These are phyloP conservation scores for Seriola rivoliana DNA, from an alignment of 2,113 vertebrate species.

Conservation along the genomic window DNA sequence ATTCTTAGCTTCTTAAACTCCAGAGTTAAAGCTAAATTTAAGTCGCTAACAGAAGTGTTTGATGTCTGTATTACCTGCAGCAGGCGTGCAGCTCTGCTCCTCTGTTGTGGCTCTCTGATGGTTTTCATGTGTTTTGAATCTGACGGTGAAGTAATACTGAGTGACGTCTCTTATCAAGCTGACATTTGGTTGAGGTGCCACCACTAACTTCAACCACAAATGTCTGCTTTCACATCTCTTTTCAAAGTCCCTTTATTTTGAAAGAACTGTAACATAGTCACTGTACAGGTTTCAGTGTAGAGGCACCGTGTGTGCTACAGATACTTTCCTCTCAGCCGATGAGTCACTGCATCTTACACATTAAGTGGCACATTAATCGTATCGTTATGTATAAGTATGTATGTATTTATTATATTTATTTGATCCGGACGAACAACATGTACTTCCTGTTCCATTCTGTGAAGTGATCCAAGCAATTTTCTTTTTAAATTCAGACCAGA, in stretches of 20 bases:
- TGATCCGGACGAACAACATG: not conserved
- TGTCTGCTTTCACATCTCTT: not conserved
- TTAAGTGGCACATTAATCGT: not conserved
- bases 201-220: not conserved
- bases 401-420: not conserved
- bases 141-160: conserved; percentile 44
- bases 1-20: not conserved
- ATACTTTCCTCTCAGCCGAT: not conserved
- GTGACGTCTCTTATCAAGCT: conserved; percentile 50
- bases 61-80: not conserved
- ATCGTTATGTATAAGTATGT: too few relatives aligned
- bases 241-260: conserved; percentile 1
- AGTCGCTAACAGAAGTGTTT: not conserved
- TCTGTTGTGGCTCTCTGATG: conserved; percentile 14
- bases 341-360: not conserved
- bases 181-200: conserved; percentile 39
- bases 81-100: not conserved
- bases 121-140: conserved; percentile 8
- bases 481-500: too few relatives aligned
- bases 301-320: not conserved
- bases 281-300: not conserved
- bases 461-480: too few relatives aligned
- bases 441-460: too few relatives aligned
- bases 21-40: not conserved
- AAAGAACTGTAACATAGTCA: not conserved